These are phyloP conservation scores for Adineta ricciae DNA, from an alignment of 2,888 invertebrate species.

Conservation along the genomic window DNA sequence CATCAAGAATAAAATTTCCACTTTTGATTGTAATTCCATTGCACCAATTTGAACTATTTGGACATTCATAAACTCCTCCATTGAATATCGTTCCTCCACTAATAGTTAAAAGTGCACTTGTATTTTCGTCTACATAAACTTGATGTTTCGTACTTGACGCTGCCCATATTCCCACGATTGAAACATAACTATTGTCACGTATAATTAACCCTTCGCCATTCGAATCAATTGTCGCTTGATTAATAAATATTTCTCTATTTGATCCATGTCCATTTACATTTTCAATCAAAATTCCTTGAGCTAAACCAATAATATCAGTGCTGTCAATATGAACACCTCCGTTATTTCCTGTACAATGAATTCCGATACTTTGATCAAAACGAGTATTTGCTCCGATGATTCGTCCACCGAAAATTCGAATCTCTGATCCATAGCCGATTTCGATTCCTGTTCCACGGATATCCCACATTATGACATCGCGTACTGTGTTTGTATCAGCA, in stretches of 20 bases:
- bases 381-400: background rate
- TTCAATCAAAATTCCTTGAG: background rate
- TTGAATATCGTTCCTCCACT: background rate
- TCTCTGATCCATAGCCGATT: constrained; percentile 7
- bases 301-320: background rate
- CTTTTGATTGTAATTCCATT: background rate
- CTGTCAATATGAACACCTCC: background rate
- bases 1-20: constrained; percentile 9
- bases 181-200: constrained; percentile 18
- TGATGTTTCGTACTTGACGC: background rate
- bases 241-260: constrained; percentile 6
- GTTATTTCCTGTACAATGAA: constrained; percentile 5
- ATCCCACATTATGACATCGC: background rate
- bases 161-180: constrained; percentile 1
- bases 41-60: background rate
- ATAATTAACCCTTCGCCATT: background rate
- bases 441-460: background rate
- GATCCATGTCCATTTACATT: background rate
- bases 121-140: background rate
- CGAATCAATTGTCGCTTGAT: background rate
- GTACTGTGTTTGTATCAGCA: background rate
- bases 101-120: background rate
- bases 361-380: constrained; percentile 11
- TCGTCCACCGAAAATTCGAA: background rate
- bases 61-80: constrained; percentile 9